Conservation (phyloP, 2,888 invertebrate species). For the Pachliopta kotzebuea region DNA sequence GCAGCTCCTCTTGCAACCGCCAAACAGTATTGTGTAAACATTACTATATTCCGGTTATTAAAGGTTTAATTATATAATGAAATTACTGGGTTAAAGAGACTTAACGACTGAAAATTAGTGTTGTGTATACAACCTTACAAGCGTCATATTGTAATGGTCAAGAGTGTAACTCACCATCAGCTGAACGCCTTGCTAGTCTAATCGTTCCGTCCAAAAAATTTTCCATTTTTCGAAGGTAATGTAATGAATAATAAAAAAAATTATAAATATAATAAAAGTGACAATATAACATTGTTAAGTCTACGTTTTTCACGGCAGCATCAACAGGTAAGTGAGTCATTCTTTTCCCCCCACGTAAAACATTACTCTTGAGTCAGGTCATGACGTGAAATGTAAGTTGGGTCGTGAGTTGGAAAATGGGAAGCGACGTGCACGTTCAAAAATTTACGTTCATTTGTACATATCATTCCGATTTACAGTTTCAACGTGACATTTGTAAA, state of each 20-base stretch:
- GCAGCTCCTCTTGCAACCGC: too few relatives aligned
- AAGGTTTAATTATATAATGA: too few relatives aligned
- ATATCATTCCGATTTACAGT: constrained; percentile 36
- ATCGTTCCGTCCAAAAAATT: too few relatives aligned
- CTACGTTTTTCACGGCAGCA: constrained; percentile 47
- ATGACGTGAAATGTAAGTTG: constrained; percentile 47
- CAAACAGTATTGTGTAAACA: too few relatives aligned
- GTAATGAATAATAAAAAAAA: neutral
- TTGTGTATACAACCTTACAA: too few relatives aligned
- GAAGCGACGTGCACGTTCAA: constrained; percentile 42
- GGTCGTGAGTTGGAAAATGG: constrained; percentile 38
- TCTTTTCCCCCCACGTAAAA: constrained; percentile 55
- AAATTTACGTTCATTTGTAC: constrained; percentile 40
- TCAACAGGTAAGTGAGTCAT: constrained; percentile 75
- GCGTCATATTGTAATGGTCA: too few relatives aligned
- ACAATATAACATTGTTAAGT: constrained; percentile 43
- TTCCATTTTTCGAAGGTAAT: neutral
- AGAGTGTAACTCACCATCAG: too few relatives aligned
- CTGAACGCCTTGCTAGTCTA: too few relatives aligned
- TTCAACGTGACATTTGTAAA: constrained; percentile 13
- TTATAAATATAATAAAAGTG: neutral
- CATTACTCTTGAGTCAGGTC: constrained; percentile 55
- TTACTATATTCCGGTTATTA: too few relatives aligned
- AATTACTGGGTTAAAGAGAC: too few relatives aligned
- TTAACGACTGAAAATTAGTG: too few relatives aligned